Percentiles rank a stretch among this genome's conserved stretches.
phyloP scores from a whole-genome alignment of 64 coral and sea anemone genomes.

The Catalaphyllia jardinei region DNA sequence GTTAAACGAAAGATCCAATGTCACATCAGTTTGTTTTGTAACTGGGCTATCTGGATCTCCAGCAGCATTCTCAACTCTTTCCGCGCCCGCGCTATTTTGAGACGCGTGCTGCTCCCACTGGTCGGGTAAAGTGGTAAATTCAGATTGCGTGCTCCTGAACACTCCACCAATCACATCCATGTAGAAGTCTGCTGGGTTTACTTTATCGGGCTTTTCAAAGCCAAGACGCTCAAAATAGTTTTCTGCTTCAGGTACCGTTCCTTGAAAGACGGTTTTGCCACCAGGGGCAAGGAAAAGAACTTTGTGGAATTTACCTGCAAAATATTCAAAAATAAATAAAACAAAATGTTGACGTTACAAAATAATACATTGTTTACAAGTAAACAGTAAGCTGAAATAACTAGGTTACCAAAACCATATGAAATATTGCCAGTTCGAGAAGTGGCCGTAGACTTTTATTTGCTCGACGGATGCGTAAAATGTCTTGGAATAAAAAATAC shows the following conservation, averaged over 20 bases:
- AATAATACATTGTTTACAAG: no score
- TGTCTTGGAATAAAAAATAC: neutral
- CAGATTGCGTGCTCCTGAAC: slow-evolving; percentile 20
- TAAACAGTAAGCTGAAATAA: neutral
- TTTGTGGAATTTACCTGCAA: slow-evolving; percentile 76
- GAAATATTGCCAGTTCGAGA: no score
- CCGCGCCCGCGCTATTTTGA: neutral
- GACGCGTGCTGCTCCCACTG: slow-evolving; percentile 32
- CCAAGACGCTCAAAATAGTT: no score
- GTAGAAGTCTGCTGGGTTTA: slow-evolving; percentile 92
- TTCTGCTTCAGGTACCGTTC: no score
- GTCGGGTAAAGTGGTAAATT: slow-evolving; percentile 26
- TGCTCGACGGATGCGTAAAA: neutral
- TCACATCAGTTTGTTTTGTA: neutral
- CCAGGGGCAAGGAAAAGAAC: slow-evolving; percentile 78
- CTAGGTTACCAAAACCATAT: neutral
- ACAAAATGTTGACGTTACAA: neutral
- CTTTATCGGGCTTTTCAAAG: slow-evolving; percentile 21
- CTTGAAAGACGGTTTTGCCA: no score
- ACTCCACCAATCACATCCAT: slow-evolving; percentile 91
- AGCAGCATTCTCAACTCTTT: neutral
- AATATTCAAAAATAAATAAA: neutral
- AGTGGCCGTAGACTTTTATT: no score
- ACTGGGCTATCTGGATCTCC: neutral
- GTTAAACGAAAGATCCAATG: neutral